phyloP scores from a whole-genome alignment of 1,140 invertebrate species.

The Nasonia longicornis region DNA sequence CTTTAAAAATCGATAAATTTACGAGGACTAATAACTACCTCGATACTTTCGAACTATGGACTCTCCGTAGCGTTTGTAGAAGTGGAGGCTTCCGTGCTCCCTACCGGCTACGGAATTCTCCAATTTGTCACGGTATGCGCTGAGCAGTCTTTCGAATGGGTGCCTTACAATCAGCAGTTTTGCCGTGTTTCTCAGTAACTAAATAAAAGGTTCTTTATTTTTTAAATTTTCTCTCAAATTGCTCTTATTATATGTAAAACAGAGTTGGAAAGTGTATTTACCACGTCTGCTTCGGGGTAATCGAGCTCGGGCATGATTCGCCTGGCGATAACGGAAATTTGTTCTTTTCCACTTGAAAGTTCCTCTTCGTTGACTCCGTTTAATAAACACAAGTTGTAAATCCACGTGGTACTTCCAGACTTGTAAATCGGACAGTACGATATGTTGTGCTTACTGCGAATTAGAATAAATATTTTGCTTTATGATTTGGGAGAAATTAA shows the following conservation, averaged over 20 bases:
- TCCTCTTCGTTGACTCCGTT: slow-evolving; percentile 61
- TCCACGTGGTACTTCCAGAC: slow-evolving; percentile 71
- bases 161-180: slow-evolving; percentile 71
- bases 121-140: slow-evolving; percentile 77
- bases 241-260: neutral
- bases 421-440: slow-evolving; percentile 74
- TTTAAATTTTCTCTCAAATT: slow-evolving; percentile 57
- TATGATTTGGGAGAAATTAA: neutral
- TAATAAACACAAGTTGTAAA: slow-evolving; percentile 67
- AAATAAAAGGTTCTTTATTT: slow-evolving; percentile 59
- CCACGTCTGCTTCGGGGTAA: slow-evolving; percentile 65
- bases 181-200: slow-evolving; percentile 62
- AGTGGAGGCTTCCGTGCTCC: slow-evolving; percentile 71
- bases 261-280: slow-evolving; percentile 42
- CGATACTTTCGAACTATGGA: slow-evolving; percentile 72
- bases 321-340: slow-evolving; percentile 65
- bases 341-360: slow-evolving; percentile 60
- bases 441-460: slow-evolving; percentile 58
- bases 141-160: slow-evolving; percentile 76
- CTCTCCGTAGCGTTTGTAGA: slow-evolving; percentile 72
- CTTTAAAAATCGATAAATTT: too few species aligned
- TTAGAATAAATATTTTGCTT: neutral
- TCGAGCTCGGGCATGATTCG: slow-evolving; percentile 65
- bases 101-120: slow-evolving; percentile 68
- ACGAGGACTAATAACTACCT: slow-evolving; percentile 46